Evolutionary conservation across 2,113 vertebrate genomes (phyloP).

Genomic region (Amphiprion ocellaris): DNA sequence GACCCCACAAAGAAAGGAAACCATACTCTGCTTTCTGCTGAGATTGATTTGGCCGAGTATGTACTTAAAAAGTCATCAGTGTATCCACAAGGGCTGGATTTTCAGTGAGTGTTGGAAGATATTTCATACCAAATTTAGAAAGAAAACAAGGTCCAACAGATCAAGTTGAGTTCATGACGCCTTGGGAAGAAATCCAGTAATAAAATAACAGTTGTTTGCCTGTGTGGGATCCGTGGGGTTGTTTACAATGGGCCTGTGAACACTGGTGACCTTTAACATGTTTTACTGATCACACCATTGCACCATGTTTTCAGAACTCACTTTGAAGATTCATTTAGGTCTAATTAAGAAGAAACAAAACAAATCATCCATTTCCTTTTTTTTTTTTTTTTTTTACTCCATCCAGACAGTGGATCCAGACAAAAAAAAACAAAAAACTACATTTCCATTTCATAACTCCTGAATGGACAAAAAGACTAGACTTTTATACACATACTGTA

Average conservation of each 20-base stretch:
- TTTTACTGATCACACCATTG: slow-evolving; percentile 13
- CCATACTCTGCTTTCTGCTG: slow-evolving; percentile 42
- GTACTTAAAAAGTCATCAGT: slow-evolving; percentile 65
- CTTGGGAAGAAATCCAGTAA: slow-evolving; percentile 57
- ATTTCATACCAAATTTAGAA: slow-evolving; percentile 68
- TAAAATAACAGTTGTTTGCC: slow-evolving; percentile 63
- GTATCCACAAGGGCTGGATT: slow-evolving; percentile 50
- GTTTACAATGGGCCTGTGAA: slow-evolving; percentile 53
- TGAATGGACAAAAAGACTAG: slow-evolving; percentile 8
- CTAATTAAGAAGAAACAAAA: neutral
- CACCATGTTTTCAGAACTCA: slow-evolving; percentile 9
- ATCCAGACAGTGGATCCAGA: no score
- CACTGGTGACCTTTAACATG: slow-evolving; percentile 9
- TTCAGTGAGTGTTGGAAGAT: slow-evolving; percentile 27
- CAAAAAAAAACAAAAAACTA: no score
- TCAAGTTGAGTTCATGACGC: slow-evolving; percentile 59
- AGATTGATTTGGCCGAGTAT: slow-evolving; percentile 34
- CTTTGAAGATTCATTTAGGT: neutral
- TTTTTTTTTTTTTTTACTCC: no score
- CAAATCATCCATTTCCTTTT: neutral
- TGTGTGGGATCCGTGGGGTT: slow-evolving; percentile 35
- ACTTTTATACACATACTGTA: slow-evolving; percentile 42
- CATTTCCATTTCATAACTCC: slow-evolving; percentile 3
- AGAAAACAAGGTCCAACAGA: slow-evolving; percentile 61
- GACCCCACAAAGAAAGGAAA: slow-evolving; percentile 44